Evolutionary conservation across 2,797 vertebrate genomes (phyloP), one percentile per base, ranked within the genome.

Genomic region (Nannoperca obscura): DNA sequence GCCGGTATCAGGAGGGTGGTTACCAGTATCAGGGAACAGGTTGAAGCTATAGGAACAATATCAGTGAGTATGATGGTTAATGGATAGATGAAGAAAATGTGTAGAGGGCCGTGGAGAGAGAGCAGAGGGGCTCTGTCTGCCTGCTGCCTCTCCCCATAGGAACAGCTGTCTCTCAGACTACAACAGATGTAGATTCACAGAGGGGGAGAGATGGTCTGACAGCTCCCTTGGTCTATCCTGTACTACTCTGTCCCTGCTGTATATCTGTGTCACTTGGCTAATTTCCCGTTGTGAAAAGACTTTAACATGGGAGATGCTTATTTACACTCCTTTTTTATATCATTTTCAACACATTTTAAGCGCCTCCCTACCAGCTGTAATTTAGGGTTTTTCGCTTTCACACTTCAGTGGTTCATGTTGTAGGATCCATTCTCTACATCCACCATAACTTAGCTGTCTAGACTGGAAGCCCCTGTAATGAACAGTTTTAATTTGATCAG

Each of bases 91-190:
- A 74, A 80, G 65, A 78, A 74, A 85, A 69, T 76, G 82, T 83
- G 86, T 82, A 50, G 75, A 64, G 71, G 73, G 74, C 78, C 62
- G 20, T 79, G 62, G 63, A 78, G 73, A 32, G 58, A 52, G 66
- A 81, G 57, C 40, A 13, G 76, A 80, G 80, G 80, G 83, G 83
- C 66, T 84, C 83, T 81, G 20, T 89, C 84, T 79, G 88, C 92
- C 92, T 88, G 91, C 93, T 94, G 91, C 88, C 86, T 89, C 87
- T 92, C 92, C 93, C 92, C 84, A 80, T 88, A 91, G 92, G 91
- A 92, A 89, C 94, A 94, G 91, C 94, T 94, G 94, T 82, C 88
- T 91, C 81, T 85, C 91, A 90, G 86, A 82, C 85, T 80, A 86
- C 71, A 91, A 78, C 94, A 94, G 93, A 94, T 89, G 91, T 72